Evolutionary conservation across 2,113 vertebrate species (phyloP).

Genomic region (Macaca nemestrina): DNA sequence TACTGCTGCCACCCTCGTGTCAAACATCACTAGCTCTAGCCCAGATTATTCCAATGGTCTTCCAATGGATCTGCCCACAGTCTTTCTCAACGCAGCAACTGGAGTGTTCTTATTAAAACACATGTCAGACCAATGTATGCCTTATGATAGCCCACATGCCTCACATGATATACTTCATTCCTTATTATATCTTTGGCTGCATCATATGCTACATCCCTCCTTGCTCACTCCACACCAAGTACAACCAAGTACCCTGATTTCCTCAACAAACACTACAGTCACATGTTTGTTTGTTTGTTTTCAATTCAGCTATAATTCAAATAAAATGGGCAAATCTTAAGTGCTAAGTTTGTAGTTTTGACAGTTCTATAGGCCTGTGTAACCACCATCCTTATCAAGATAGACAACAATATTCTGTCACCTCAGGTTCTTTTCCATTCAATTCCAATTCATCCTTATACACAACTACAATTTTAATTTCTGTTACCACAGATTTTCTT

Average conservation of each 20-base stretch:
- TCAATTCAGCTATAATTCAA: neutral
- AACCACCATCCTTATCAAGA: neutral
- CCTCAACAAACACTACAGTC: neutral
- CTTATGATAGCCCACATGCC: neutral
- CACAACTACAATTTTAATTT: neutral
- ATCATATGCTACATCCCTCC: neutral
- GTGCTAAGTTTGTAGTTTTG: neutral
- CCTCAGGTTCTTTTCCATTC: neutral
- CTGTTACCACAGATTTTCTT: neutral
- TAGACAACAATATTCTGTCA: neutral
- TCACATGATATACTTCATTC: neutral
- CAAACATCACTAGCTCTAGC: neutral
- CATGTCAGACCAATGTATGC: neutral
- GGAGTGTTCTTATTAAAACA: neutral
- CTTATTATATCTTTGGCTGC: neutral
- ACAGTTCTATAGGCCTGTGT: neutral
- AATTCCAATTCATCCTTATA: neutral
- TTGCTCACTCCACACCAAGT: neutral
- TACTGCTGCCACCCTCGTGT: no score
- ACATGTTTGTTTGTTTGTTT: neutral
- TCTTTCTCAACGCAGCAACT: neutral
- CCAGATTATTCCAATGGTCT: neutral
- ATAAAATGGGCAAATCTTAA: neutral
- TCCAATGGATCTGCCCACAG: neutral
- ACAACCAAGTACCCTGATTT: neutral